Conservation (phyloP, 2,888 invertebrate species). For the Ectemnius cavifrons region DNA sequence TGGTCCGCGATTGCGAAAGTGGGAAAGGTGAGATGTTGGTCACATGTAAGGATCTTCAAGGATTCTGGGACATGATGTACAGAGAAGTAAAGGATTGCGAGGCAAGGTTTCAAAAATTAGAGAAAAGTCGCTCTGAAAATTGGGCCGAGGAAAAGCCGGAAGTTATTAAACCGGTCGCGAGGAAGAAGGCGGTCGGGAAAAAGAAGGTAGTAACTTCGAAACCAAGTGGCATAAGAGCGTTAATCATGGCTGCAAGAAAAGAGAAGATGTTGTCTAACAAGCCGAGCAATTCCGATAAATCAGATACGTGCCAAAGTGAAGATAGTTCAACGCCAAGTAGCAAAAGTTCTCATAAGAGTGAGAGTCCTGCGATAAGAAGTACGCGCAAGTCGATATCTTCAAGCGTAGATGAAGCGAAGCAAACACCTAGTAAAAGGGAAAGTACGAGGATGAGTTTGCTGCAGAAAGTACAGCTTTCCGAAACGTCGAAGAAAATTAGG, state of each 20-base stretch:
- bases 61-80: conserved; percentile 93
- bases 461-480: conserved; percentile 50
- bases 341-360: not conserved
- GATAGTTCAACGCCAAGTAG: not conserved
- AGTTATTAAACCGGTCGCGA: conserved; percentile 29
- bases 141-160: conserved; percentile 79
- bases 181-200: conserved; percentile 38
- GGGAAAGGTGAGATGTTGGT: conserved; percentile 80
- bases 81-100: conserved; percentile 81
- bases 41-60: conserved; percentile 86
- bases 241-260: conserved; percentile 59
- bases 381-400: conserved; percentile 21
- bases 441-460: conserved; percentile 41
- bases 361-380: not conserved
- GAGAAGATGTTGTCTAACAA: conserved; percentile 51
- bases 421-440: conserved; percentile 8
- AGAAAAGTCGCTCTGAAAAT: conserved; percentile 50
- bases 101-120: conserved; percentile 64
- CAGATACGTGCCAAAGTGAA: not conserved
- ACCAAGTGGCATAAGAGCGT: conserved; percentile 60
- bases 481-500: conserved; percentile 41
- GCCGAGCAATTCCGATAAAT: not conserved
- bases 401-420: not conserved
- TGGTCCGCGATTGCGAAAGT: conserved; percentile 75
- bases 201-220: conserved; percentile 38